Evolutionary conservation across 2,113 vertebrate genomes (phyloP), one percentile per base, ranked within the genome.

Genomic region (Struthidea cinerea): DNA sequence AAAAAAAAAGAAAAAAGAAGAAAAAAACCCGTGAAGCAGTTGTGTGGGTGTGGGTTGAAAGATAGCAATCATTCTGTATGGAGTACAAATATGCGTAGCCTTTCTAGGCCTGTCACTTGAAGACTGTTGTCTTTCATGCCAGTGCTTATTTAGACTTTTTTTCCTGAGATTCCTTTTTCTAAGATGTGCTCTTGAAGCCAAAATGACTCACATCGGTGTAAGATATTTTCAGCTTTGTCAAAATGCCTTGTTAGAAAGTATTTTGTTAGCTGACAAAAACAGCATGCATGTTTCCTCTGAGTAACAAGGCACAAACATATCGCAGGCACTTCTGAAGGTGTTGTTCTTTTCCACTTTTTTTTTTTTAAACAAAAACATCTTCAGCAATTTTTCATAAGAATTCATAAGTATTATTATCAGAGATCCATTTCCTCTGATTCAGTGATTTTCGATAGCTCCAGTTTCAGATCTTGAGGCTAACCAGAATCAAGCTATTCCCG

Each of bases 141-240:
- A 96, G 87, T 28, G 35, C 37, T 90, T 52, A 70, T 39, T 89
- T 85, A 59, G 41, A 7, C 19, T 42, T 91, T 84, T 82, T 85
- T 27, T 2, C 39, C 60, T 69, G 56, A 89, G 47, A 90, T 84
- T 93, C 37, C 30, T 65, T 89, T 81, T 84, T 64, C 42, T 70
- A 30, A 90, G 56, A 82, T 86, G 42, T 81, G 37, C 60, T 63
- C 73, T 73, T 79, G 50, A 44, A 89, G 95, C 87, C 95, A 96
- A 96, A 93, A 89, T 96, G 96, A 97, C 59, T 97, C 97, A 69
- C 37, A 82, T 74, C 7, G 5, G 7, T 81, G 87, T 76, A 84
- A 87, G 69, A 42, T 59, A 90, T 95, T 96, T 97, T 73, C 84
- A 85, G 84, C 83, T 87, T 89, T 81, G 77, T 93, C 85, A 85